These are phyloP conservation scores for Dendrophyllia cribrosa DNA, from an alignment of 64 coral and sea anemone species.

Conservation along the genomic window DNA sequence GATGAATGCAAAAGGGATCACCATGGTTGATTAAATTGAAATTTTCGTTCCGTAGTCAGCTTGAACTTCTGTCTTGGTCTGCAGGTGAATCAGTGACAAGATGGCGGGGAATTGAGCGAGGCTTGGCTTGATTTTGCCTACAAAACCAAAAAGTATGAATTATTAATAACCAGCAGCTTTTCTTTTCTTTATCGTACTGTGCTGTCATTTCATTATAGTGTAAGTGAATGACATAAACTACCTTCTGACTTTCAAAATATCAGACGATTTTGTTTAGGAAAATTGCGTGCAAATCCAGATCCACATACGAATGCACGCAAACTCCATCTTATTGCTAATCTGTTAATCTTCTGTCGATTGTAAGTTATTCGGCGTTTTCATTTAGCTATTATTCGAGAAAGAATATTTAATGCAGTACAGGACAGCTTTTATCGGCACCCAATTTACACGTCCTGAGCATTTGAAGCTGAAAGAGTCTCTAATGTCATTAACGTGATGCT, in stretches of 20 bases:
- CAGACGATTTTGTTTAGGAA: not conserved
- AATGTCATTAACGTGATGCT: slow-evolving; percentile 17
- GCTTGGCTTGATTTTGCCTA: slow-evolving; percentile 37
- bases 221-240: not conserved
- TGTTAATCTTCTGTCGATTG: not conserved
- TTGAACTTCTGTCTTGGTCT: not conserved
- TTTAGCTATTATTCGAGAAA: slow-evolving; percentile 5
- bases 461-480: not conserved
- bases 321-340: not conserved
- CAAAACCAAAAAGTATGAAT: slow-evolving; percentile 52
- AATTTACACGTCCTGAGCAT: not conserved
- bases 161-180: slow-evolving; percentile 50
- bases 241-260: not conserved
- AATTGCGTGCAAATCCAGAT: not conserved
- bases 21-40: not conserved
- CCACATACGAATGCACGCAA: not conserved
- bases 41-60: not conserved
- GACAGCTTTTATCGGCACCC: not conserved
- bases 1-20: not conserved
- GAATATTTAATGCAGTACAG: slow-evolving; percentile 31
- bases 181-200: slow-evolving; percentile 22
- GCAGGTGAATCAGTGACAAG: slow-evolving; percentile 5
- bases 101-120: not conserved
- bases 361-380: not conserved
- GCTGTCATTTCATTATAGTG: not conserved